phyloP scores from a whole-genome alignment of 2,797 vertebrate species.

The Leptatherina wallacei region DNA sequence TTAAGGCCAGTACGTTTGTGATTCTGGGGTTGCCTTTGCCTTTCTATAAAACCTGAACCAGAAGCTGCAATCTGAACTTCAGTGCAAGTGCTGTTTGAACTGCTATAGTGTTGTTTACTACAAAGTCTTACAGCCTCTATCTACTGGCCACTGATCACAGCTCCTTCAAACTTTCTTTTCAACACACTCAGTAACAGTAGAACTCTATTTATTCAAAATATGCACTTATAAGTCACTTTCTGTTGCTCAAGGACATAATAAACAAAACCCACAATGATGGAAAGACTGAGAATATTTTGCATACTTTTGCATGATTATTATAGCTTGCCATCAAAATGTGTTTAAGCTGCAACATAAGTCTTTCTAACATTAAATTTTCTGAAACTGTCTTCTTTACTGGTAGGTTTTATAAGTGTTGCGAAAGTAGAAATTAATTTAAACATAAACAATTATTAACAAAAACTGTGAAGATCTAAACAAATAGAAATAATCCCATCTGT shows the following conservation, averaged over 20 bases:
- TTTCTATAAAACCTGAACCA: constrained; percentile 66
- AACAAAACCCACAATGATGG: constrained; percentile 22
- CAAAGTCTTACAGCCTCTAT: constrained; percentile 50
- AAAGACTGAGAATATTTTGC: constrained; percentile 27
- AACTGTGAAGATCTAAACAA: not conserved
- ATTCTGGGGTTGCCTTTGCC: constrained; percentile 74
- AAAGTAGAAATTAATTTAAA: constrained; percentile 2
- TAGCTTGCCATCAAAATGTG: constrained; percentile 2
- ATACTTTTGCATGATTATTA: constrained; percentile 24
- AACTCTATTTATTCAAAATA: constrained; percentile 47
- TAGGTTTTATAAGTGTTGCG: constrained; percentile 17
- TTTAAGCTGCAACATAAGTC: not conserved
- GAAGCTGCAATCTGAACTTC: constrained; percentile 64
- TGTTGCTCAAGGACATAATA: constrained; percentile 15
- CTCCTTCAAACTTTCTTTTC: constrained; percentile 57
- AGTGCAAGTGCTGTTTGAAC: constrained; percentile 62
- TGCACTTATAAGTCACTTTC: constrained; percentile 41
- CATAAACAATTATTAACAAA: constrained; percentile 6
- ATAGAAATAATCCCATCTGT: not conserved
- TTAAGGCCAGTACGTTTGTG: constrained; percentile 77
- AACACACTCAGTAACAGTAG: constrained; percentile 51
- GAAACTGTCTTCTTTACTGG: not conserved
- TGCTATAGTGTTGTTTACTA: constrained; percentile 71
- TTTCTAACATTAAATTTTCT: constrained; percentile 18
- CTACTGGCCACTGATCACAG: constrained; percentile 50